Evolutionary conservation across 2,888 invertebrate species (phyloP), one percentile per base, ranked within the genome.

Genomic region (Salpingus planirostris): DNA sequence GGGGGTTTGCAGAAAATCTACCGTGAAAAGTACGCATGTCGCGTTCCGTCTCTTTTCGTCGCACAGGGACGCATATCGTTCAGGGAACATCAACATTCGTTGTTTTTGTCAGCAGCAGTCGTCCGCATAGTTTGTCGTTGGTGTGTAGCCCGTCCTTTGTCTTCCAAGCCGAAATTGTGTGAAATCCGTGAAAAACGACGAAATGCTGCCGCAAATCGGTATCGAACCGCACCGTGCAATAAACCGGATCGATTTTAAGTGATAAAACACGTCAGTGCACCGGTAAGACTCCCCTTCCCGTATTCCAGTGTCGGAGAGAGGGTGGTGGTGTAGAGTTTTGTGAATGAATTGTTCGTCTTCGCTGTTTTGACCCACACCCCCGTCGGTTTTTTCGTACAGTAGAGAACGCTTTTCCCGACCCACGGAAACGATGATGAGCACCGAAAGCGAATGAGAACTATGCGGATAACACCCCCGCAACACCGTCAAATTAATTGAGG

Each of bases 101-200:
- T 55, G 54, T 55, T 54, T 50, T 53, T 52, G 49, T 49, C 52
- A 49, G 51, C 47, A 52, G 50, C 10, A n/a, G 23, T 50, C 38
- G 46, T 45, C 45, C 49, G 46, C 49, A 48, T 43, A 47, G 45
- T 47, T 42, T 36, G 48, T 47, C 40, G 43, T 45, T 38, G 44
- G 43, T 45, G 46, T 42, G 42, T 42, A 44, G 46, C 46, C 40
- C 38, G 46, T 49, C 52, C 52, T 54, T 52, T 52, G 54, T 55
- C 52, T 52, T 50, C 50, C 47, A 45, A 39, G 39, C 36, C 38
- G 38, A 42, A 44, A 43, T 45, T 39, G 29, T 42, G 35, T 37
- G 43, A 47, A 49, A 42, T 41, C 30, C 29, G 35, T 33, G 33
- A 33, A 38, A 38, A 31, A 29, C 23, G 18, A 10, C 11, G 18